Evolutionary conservation across 2,888 invertebrate species (phyloP).

Genomic region (Eupithecia abbreviata): DNA sequence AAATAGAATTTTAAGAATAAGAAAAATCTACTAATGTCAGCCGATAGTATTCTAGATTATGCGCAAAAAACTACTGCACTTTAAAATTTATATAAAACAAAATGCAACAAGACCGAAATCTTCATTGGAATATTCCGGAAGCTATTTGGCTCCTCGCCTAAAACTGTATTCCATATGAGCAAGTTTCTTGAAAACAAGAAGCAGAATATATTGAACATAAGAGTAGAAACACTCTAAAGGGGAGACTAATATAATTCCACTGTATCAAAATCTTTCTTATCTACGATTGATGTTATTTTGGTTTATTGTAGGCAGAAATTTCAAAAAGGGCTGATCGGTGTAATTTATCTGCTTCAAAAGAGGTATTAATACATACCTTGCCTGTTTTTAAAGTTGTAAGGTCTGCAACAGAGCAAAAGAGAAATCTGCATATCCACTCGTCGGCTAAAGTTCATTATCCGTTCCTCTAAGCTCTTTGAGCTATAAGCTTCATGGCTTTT

Average conservation of each 20-base stretch:
- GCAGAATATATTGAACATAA: conserved; percentile 29
- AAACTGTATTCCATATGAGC: conserved; percentile 38
- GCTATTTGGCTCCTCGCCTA: conserved; percentile 36
- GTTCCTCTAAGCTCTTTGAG: background rate
- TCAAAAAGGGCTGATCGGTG: background rate
- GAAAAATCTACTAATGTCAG: background rate
- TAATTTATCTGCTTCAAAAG: background rate
- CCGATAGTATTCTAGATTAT: background rate
- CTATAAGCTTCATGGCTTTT: background rate
- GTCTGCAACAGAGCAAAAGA: background rate
- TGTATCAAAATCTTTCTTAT: background rate
- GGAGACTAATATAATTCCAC: background rate
- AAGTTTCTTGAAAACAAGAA: conserved; percentile 39
- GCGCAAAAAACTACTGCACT: conserved; percentile 4
- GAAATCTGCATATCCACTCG: no score
- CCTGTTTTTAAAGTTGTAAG: no score
- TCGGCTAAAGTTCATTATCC: background rate
- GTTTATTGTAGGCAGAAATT: background rate
- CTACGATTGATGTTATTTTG: background rate
- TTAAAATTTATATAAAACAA: conserved; percentile 8
- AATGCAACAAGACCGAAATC: conserved; percentile 16
- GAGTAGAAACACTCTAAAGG: background rate
- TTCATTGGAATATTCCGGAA: conserved; percentile 25
- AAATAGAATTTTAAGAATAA: background rate
- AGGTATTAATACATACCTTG: background rate